Evolutionary conservation across 2,888 invertebrate species (phyloP).

Genomic region (Chesias legatella): DNA sequence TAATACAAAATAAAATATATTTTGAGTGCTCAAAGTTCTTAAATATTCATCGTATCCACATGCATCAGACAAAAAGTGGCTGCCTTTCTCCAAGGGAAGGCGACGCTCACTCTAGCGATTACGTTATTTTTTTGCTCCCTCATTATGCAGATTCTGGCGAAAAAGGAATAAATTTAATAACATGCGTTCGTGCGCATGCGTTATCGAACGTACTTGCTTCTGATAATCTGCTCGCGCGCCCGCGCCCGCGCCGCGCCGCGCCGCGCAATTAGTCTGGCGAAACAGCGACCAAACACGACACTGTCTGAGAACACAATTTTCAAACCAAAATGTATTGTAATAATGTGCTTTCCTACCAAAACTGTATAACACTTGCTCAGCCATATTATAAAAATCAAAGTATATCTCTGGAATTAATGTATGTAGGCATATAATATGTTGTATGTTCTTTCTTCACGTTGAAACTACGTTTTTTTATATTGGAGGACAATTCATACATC

Average conservation of each 20-base stretch:
- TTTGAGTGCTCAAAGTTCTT: conserved; percentile 42
- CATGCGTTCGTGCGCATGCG: conserved; percentile 77
- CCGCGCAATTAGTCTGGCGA: conserved; percentile 61
- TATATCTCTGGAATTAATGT: too few species aligned
- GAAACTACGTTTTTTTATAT: too few species aligned
- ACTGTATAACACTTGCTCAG: too few species aligned
- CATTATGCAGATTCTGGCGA: conserved; percentile 79
- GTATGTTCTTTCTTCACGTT: too few species aligned
- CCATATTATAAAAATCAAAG: too few species aligned
- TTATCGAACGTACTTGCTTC: conserved; percentile 79
- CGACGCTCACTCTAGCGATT: conserved; percentile 75
- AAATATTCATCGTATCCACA: conserved; percentile 65
- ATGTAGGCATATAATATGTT: too few species aligned
- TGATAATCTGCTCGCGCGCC: conserved; percentile 77
- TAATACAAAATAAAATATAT: conserved; percentile 53
- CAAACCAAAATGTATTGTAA: conserved; percentile 29
- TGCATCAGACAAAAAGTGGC: conserved; percentile 55
- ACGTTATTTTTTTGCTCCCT: conserved; percentile 72
- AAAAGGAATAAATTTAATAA: conserved; percentile 81
- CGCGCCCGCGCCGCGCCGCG: too few species aligned
- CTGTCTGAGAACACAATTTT: conserved; percentile 37
- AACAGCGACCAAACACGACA: conserved; percentile 33
- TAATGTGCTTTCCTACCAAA: too few species aligned
- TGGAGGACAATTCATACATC: too few species aligned
- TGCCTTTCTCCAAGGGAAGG: conserved; percentile 69